Base-by-base conservation (phyloP, 2,888 invertebrate genomes). In the Cybosia mesomella region DNA sequence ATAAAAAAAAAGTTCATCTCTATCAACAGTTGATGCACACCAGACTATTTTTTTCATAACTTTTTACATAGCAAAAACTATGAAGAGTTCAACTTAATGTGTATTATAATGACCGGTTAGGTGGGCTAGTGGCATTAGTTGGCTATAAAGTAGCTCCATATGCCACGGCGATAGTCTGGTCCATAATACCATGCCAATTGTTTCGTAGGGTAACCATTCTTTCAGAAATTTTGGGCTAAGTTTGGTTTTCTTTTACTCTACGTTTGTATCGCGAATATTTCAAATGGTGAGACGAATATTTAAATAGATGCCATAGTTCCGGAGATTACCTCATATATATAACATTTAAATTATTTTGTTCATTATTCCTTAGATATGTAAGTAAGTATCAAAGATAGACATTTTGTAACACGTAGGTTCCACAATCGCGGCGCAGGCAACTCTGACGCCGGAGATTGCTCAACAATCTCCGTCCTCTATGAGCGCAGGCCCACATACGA, bases 111-210 rank as follows among this genome's bases (percentile, higher is more conserved):
- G 78, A 82, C 68, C 32, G 79, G 84, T 80, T 81, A 67, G 67
- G 63, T 63, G 39, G 68, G 68, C 72, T 77, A 72, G 71, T 72
- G 77, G 71, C 65, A 73, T 77, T 78, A 72, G 72, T 69, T 70
- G 75, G 70, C 75, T 76, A 77, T 85, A 85, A 85, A 86, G 86
- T 86, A 85, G 85, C 83, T 60, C 83, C 86, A 88, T 89, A 89
- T 87, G 87, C 87, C 80, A 83, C 85, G 78, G 60, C 54, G 69
- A 81, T 83, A 84, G 82, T 73, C 78, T 67, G 67, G 66, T 70
- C 43, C 63, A 69, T 71, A 76, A 76, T 71, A 54, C 55, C 72
- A 76, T 69, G 72, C 66, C 71, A 72, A 82, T 79, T 81, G 68
- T 76, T 71, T 67, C 28, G 60, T 81, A 77, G 81, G 74, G 75